Conservation (phyloP, 2,888 invertebrate species). For the Ochlodes sylvanus region DNA sequence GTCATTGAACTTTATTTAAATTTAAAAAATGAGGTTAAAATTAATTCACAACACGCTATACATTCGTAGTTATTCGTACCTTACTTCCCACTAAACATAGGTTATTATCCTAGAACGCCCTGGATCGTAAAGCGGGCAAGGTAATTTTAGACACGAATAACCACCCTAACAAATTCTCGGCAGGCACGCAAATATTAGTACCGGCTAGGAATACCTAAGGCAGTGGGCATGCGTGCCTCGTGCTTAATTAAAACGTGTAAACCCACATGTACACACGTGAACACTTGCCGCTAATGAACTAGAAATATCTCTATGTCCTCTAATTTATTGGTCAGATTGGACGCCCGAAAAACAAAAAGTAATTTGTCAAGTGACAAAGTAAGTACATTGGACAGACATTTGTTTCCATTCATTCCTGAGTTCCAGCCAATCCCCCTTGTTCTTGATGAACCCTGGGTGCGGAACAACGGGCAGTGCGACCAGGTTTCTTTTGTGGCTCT, state of each 20-base stretch:
- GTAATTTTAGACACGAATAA: constrained; percentile 36
- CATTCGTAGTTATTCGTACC: constrained; percentile 21
- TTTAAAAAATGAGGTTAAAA: constrained; percentile 5
- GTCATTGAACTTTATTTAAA: neutral
- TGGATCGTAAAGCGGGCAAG: constrained; percentile 23
- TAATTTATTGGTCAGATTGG: constrained; percentile 4
- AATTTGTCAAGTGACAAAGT: too few relatives aligned
- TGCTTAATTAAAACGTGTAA: constrained; percentile 31
- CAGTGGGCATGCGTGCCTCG: constrained; percentile 8
- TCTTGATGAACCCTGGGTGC: too few relatives aligned
- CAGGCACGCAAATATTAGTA: constrained; percentile 32
- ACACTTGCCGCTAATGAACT: constrained; percentile 7
- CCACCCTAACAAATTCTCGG: constrained; percentile 34
- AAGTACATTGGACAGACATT: too few relatives aligned
- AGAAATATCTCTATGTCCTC: neutral
- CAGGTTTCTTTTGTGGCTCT: too few relatives aligned
- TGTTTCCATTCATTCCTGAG: too few relatives aligned
- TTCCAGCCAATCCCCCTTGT: too few relatives aligned
- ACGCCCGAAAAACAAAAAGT: neutral
- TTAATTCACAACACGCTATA: constrained; percentile 16
- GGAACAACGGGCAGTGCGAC: too few relatives aligned
- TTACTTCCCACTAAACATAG: constrained; percentile 29
- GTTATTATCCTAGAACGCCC: constrained; percentile 30
- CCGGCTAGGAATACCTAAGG: constrained; percentile 16
- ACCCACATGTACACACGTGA: constrained; percentile 20